These are phyloP conservation scores for Chaetodon auriga DNA, from an alignment of 2,113 vertebrate genomes.

Conservation along the genomic window DNA sequence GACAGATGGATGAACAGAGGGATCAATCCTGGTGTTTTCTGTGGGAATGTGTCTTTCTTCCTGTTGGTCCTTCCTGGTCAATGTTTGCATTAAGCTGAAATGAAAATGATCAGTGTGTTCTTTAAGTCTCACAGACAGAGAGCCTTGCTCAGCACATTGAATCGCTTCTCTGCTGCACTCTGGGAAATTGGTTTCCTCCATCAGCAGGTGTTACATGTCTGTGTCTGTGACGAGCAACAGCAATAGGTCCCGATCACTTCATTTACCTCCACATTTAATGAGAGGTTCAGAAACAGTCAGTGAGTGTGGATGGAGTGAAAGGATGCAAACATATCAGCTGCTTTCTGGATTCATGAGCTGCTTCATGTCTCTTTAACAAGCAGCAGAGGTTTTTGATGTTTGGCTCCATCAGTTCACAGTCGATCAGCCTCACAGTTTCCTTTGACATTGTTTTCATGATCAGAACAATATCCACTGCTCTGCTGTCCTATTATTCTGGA, in stretches of 20 bases:
- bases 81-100: no score
- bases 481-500: slow-evolving; percentile 19
- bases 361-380: no score
- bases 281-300: no score
- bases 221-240: not conserved
- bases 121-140: no score
- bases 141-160: not conserved
- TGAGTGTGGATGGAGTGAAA: no score
- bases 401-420: not conserved
- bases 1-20: no score
- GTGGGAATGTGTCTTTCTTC: no score
- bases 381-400: not conserved
- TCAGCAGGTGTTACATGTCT: not conserved
- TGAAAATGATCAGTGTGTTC: no score
- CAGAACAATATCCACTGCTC: not conserved
- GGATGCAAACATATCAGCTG: no score
- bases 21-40: no score
- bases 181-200: not conserved
- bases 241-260: not conserved
- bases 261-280: not conserved
- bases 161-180: not conserved
- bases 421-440: not conserved
- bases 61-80: no score
- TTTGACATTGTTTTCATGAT: not conserved
- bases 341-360: no score